Evolutionary conservation across 30 jellyfish, hydroid and myxozoan genomes (phyloP).

Genomic region (Hydra vulgaris): DNA sequence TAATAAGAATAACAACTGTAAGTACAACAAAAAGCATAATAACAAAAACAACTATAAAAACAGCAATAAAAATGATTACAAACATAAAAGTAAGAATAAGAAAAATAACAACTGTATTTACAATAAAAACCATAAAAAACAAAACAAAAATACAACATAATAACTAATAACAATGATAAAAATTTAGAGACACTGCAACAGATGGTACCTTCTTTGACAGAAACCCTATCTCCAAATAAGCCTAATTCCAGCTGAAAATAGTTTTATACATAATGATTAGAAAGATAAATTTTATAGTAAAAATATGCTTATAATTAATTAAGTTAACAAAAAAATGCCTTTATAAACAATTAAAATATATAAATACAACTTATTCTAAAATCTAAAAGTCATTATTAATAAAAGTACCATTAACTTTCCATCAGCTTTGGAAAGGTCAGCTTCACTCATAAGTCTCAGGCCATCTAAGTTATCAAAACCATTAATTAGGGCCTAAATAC

Average conservation of each 20-base stretch:
- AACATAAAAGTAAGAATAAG: background rate
- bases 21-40: too few relatives aligned
- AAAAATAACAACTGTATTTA: too few relatives aligned
- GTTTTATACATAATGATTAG: background rate
- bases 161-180: too few relatives aligned
- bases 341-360: too few relatives aligned
- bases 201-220: slow-evolving; percentile 76
- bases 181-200: background rate
- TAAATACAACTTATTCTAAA: too few relatives aligned
- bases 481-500: slow-evolving; percentile 47
- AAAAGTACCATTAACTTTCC: background rate
- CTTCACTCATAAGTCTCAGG: slow-evolving; percentile 8
- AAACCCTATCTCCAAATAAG: slow-evolving; percentile 76
- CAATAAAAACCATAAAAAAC: too few relatives aligned
- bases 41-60: too few relatives aligned
- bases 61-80: background rate
- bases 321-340: too few relatives aligned
- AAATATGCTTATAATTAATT: too few relatives aligned
- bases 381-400: background rate
- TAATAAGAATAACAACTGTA: too few relatives aligned
- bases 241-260: slow-evolving; percentile 80
- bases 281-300: too few relatives aligned
- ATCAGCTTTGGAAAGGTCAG: background rate
- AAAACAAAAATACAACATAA: too few relatives aligned
- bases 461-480: slow-evolving; percentile 69